These are phyloP conservation scores for Myrmecobius fasciatus DNA, from an alignment of 2,113 vertebrate species.

Conservation along the genomic window DNA sequence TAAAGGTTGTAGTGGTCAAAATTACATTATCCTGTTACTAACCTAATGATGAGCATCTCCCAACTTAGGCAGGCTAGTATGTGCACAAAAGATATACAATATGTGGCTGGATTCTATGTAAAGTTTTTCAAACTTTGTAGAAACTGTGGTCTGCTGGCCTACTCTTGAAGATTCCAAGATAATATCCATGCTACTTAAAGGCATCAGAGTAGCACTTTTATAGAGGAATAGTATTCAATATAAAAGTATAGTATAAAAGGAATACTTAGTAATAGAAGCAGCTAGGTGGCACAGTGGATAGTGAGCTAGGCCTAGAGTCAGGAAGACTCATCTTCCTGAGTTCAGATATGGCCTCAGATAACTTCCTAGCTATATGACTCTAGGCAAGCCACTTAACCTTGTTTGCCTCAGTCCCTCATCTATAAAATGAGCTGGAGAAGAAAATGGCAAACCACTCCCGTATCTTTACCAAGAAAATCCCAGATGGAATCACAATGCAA, in stretches of 20 bases:
- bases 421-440: not conserved
- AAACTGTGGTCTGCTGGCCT: not conserved
- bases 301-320: not conserved
- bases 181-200: not conserved
- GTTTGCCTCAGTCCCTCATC: not conserved
- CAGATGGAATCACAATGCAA: not conserved
- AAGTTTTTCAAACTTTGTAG: not conserved
- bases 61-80: not conserved
- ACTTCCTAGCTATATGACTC: not conserved
- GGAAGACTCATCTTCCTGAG: not conserved
- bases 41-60: not conserved
- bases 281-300: not conserved
- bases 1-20: not conserved
- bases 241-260: not conserved
- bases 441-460: not conserved
- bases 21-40: not conserved
- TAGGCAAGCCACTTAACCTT: not conserved
- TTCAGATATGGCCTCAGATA: not conserved
- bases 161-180: not conserved
- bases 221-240: not conserved
- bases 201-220: not conserved
- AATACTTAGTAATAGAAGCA: not conserved
- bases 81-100: not conserved
- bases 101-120: not conserved
- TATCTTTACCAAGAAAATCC: not conserved